phyloP scores from a whole-genome alignment of 2,888 invertebrate species.

The Eremobia ochroleuca region DNA sequence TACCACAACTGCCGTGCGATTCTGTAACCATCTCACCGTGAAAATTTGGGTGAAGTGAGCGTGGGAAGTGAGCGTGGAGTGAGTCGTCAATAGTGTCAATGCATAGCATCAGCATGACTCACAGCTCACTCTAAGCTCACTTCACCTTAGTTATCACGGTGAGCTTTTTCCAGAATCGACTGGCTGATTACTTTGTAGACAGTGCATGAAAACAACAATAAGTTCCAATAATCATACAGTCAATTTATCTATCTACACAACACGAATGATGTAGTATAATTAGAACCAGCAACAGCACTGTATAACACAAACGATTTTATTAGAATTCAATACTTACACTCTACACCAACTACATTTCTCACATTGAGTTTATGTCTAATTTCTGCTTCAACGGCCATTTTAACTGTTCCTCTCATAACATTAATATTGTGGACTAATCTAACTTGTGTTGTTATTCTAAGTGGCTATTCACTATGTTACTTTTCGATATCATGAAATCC shows the following conservation, averaged over 20 bases:
- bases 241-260: slow-evolving; percentile 52
- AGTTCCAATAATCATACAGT: slow-evolving; percentile 4
- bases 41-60: too few species aligned
- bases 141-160: too few species aligned
- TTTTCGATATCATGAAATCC: background rate
- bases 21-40: too few species aligned
- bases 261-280: slow-evolving; percentile 13
- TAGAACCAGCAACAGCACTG: slow-evolving; percentile 22
- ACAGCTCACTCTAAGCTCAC: too few species aligned
- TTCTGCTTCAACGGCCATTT: slow-evolving; percentile 23
- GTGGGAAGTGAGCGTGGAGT: too few species aligned
- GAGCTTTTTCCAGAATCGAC: too few species aligned
- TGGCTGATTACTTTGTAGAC: background rate
- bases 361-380: slow-evolving; percentile 7
- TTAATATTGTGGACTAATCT: slow-evolving; percentile 27
- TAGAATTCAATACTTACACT: slow-evolving; percentile 34
- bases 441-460: background rate
- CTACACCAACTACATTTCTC: slow-evolving; percentile 27
- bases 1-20: too few species aligned
- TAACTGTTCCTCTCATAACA: slow-evolving; percentile 43
- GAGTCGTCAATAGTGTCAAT: too few species aligned
- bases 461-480: slow-evolving; percentile 1
- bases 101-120: too few species aligned
- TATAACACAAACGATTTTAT: slow-evolving; percentile 36
- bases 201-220: background rate